Base-by-base conservation (phyloP, 2,888 invertebrate species). In the Andrena chrysosceles region DNA sequence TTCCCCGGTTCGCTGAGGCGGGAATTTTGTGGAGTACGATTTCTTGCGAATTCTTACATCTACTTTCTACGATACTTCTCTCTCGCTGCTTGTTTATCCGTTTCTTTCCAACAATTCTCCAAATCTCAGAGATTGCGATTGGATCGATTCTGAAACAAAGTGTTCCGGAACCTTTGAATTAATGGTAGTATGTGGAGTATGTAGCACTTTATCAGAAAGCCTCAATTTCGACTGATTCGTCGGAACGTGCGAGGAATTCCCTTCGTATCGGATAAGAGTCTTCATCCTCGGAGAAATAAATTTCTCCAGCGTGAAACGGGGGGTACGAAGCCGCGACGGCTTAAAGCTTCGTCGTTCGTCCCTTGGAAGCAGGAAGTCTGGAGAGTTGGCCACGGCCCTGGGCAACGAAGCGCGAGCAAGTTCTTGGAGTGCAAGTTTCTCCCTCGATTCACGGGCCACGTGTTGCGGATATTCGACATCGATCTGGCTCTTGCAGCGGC, bases 381-480 rank as follows among this genome's bases (percentile, higher is more conserved):
- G 70, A 69, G 81, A 80, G 78, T 81, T 76, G 33, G 81, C 56
- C 72, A 79, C 69, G 68, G 71, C 29, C 71, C 69, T 73, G 77
- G 67, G 77, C 83, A 82, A 81, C 84, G 75, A 79, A 79, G 81
- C 80, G 66, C 56, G 77, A 68, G 77, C 80, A 88, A 85, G 81
- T 88, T 87, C 88, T 78, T 80, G 77, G 86, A 52, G 67, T 54
- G 78, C 81, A 87, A 89, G 89, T 89, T 88, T 84, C 88, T 72
- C 81, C 56, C 68, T 68, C 78, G 82, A 85, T 88, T 88, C 85
- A 88, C 84, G 85, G 79, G 87, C 88, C 88, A 88, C 87, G 84
- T 87, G 87, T 83, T 87, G 79, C 81, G 84, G 85, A 89, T 88
- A 89, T 89, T 87, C 87, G 77, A 84, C 85, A 79, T 77, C 79